Conservation (phyloP, 2,797 vertebrate genomes). For the Platyrinchus mystaceus region DNA sequence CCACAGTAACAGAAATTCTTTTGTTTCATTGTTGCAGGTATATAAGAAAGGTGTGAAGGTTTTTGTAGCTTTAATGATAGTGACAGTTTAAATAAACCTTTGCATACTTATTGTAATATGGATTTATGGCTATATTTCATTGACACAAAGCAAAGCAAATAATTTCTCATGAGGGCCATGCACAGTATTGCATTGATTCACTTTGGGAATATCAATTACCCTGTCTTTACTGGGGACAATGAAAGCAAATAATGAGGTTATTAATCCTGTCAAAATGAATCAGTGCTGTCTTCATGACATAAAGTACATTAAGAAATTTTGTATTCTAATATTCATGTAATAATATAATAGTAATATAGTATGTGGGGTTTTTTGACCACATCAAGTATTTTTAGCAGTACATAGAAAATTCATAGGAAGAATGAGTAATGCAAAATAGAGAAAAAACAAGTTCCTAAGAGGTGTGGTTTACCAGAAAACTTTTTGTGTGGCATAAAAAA, state of each 20-base stretch:
- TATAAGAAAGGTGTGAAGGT: neutral
- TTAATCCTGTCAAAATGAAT: conserved; percentile 34
- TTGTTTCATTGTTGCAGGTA: neutral
- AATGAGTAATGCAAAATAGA: neutral
- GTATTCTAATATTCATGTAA: neutral
- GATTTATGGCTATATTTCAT: neutral
- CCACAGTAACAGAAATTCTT: neutral
- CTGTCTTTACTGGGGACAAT: neutral
- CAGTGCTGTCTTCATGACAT: neutral
- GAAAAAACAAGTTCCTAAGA: neutral
- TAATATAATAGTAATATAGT: too few relatives aligned
- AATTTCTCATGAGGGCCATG: neutral
- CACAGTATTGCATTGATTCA: neutral
- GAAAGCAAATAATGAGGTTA: neutral
- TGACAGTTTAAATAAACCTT: neutral
- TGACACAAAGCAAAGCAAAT: neutral
- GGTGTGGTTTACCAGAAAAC: neutral
- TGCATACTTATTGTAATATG: neutral
- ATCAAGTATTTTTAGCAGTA: neutral
- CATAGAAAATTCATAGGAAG: neutral
- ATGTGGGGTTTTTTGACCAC: accelerated
- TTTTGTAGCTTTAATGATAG: neutral
- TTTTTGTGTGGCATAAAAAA: neutral
- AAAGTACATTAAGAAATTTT: neutral
- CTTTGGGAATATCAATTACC: neutral